A percentile compares a stretch with the other conserved stretches of the same genome.
phyloP scores from a whole-genome alignment of 92 coral and sea anemone species.

The Zoanthus sociatus region DNA sequence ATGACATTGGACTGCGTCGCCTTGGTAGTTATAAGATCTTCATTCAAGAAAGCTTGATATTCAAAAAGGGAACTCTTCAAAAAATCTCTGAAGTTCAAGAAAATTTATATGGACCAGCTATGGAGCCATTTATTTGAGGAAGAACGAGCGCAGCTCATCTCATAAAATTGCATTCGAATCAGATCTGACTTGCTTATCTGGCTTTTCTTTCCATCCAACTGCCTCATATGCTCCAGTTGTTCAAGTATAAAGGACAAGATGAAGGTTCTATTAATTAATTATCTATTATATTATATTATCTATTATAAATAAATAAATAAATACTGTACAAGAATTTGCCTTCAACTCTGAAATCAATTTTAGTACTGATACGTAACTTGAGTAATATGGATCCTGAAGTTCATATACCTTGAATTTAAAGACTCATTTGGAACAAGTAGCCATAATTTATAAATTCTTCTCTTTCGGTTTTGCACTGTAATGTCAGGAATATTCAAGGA shows the following conservation, averaged over 20 bases:
- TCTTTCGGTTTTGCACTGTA: conserved; percentile 4
- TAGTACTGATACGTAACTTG: background rate
- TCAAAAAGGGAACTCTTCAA: too few species aligned
- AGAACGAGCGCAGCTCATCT: background rate
- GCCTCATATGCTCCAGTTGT: too few species aligned
- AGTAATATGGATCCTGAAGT: background rate
- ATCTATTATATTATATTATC: background rate
- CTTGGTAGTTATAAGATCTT: too few species aligned
- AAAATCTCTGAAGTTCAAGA: background rate
- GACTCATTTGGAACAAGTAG: background rate
- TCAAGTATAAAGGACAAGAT: background rate
- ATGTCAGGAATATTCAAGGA: background rate
- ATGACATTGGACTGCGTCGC: too few species aligned
- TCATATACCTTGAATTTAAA: background rate
- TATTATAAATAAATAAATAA: too few species aligned
- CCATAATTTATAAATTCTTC: conserved; percentile 1
- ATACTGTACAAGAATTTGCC: background rate
- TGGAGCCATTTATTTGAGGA: background rate
- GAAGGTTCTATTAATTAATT: background rate
- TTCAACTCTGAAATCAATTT: background rate
- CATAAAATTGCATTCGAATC: background rate
- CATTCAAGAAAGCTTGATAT: too few species aligned
- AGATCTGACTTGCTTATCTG: background rate
- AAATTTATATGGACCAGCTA: background rate
- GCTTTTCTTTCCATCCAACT: background rate